phyloP scores from a whole-genome alignment of 2,797 vertebrate genomes.

The Pantherophis vulpinus region DNA sequence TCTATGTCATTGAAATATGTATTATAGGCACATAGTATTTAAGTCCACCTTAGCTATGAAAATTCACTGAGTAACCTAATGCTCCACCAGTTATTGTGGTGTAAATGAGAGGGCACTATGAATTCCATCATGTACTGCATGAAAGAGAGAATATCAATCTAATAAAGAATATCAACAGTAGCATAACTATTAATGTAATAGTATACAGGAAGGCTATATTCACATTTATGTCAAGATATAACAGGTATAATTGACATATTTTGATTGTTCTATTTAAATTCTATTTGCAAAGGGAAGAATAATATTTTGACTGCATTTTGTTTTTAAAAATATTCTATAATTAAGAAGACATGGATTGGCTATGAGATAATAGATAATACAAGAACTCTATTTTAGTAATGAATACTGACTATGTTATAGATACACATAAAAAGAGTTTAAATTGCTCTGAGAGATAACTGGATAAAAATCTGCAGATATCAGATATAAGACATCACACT shows the following conservation, averaged over 20 bases:
- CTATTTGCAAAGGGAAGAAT: not conserved
- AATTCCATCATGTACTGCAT: not conserved
- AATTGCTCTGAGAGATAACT: slow-evolving; percentile 25
- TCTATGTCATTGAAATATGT: not conserved
- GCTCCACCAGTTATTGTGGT: not conserved
- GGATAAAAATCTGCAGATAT: slow-evolving; percentile 2
- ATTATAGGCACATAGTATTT: not conserved
- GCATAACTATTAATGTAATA: not conserved
- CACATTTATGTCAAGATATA: not conserved
- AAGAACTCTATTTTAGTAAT: not conserved
- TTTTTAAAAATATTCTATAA: not conserved
- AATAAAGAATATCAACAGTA: not conserved
- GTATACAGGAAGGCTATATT: not conserved
- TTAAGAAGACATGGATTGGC: not conserved
- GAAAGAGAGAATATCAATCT: not conserved
- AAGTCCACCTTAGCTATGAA: not conserved
- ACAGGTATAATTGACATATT: not conserved
- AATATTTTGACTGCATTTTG: not conserved
- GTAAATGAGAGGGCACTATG: not conserved
- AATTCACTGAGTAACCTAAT: not conserved
- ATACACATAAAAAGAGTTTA: slow-evolving; percentile 31
- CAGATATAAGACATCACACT: not conserved
- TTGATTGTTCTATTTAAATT: not conserved
- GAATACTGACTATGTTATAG: not conserved
- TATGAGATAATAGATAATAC: slow-evolving; percentile 22